Evolutionary conservation across 2,888 invertebrate genomes (phyloP).

Genomic region (Loripinus fragilis): DNA sequence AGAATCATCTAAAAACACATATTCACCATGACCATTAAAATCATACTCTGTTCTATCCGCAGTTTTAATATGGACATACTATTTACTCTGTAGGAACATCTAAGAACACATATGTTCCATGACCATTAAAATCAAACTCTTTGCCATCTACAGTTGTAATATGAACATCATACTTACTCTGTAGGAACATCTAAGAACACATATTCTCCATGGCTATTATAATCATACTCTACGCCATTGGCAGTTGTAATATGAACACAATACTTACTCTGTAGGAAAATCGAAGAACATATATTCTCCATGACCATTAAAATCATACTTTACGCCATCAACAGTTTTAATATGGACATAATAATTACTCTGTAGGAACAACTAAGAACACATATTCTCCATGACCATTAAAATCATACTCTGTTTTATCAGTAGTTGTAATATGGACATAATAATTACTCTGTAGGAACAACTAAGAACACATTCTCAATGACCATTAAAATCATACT

Average conservation of each 20-base stretch:
- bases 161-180: too few species aligned
- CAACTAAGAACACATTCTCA: too few species aligned
- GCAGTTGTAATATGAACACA: constrained; percentile 21
- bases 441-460: too few species aligned
- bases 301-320: constrained; percentile 36
- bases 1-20: too few species aligned
- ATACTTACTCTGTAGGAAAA: too few species aligned
- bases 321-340: constrained; percentile 19
- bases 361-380: constrained; percentile 11
- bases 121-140: constrained; percentile 32
- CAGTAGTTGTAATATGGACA: constrained; percentile 20
- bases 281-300: constrained; percentile 37
- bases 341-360: constrained; percentile 21
- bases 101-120: constrained; percentile 38
- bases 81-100: not conserved
- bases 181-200: constrained; percentile 15
- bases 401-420: constrained; percentile 22
- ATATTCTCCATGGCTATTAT: constrained; percentile 40
- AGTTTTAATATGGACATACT: too few species aligned
- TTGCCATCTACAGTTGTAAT: constrained; percentile 29
- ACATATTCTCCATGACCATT: constrained; percentile 41
- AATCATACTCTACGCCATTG: constrained; percentile 21
- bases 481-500: too few species aligned
- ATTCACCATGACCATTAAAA: too few species aligned
- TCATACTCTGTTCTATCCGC: too few species aligned